These are phyloP conservation scores for Drosophila emarginata DNA, from an alignment of 2,888 invertebrate genomes.

Conservation along the genomic window DNA sequence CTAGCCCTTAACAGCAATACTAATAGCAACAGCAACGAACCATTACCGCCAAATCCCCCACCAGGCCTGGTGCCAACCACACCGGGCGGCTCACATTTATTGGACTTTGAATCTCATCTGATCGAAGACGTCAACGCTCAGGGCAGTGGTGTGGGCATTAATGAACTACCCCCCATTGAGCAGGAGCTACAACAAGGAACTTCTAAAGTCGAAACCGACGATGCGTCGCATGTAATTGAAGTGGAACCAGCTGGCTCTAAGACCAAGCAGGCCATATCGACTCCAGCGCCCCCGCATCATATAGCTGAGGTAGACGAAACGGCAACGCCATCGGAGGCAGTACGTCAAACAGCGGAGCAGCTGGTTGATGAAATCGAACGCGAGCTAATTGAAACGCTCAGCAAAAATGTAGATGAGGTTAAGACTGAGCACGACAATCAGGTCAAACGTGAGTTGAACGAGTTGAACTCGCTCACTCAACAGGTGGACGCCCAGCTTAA, in stretches of 20 bases:
- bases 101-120: slow-evolving; percentile 81
- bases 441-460: slow-evolving; percentile 49
- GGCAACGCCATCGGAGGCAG: slow-evolving; percentile 41
- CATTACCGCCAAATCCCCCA: background rate
- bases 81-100: slow-evolving; percentile 65
- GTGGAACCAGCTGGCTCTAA: slow-evolving; percentile 79
- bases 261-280: slow-evolving; percentile 72
- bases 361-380: slow-evolving; percentile 62
- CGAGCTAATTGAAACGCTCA: slow-evolving; percentile 60
- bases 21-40: slow-evolving; percentile 44
- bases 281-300: slow-evolving; percentile 60
- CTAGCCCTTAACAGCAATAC: slow-evolving; percentile 39
- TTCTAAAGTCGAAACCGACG: slow-evolving; percentile 76
- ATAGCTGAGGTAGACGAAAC: slow-evolving; percentile 67
- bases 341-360: slow-evolving; percentile 23
- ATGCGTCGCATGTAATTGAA: slow-evolving; percentile 76
- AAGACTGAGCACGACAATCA: slow-evolving; percentile 53
- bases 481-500: slow-evolving; percentile 76
- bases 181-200: slow-evolving; percentile 76
- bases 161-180: slow-evolving; percentile 77
- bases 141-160: slow-evolving; percentile 78
- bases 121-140: slow-evolving; percentile 78
- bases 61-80: slow-evolving; percentile 50
- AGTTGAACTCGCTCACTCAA: slow-evolving; percentile 61
- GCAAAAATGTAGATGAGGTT: slow-evolving; percentile 60